Evolutionary conservation across 2,888 invertebrate species (phyloP), one percentile per base, ranked within the genome.

Genomic region (Xanthia togata): DNA sequence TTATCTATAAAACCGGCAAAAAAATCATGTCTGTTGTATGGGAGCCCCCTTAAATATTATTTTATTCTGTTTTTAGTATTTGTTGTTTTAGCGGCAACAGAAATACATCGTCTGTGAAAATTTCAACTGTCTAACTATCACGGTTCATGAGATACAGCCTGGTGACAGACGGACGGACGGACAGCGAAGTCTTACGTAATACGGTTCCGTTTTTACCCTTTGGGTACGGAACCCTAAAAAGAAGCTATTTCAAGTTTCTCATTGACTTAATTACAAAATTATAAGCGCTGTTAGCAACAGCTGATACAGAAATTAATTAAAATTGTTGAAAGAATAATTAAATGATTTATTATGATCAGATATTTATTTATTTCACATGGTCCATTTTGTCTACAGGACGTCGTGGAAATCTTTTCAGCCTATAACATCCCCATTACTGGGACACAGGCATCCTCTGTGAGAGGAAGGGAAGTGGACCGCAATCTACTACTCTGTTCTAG

Each of bases 241-340:
- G 53, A 20, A 67, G n/a, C 44, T 38, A 20, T n/a, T 62, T 50
- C 6, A 23, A 63, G 68, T 59, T 70, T 14, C 64, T 75, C 41
- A 17, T 38, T 44, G 35, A 50, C 53, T 67, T 82, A 68, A 68
- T 82, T 79, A 79, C 41, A 70, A 82, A 63, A 38, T 73, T 67
- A 72, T 79, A 57, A 55, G 62, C 50, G 38, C 50, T 26, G 73
- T 35, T 65, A 69, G 69, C 41, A 79, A 80, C 80, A 76, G 83
- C 44, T 35, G 68, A 62, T 67, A 55, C 71, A 62, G 57, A n/a
- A 83, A 74, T 74, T 83, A 83, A 83, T 83, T 83, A 83, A 72
- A 38, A 47, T 73, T 76, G 47, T 63, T 65, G 23, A 71, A 76
- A 23, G n/a, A 71, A 23, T 79, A 70, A 82, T 74, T 67, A 63